These are phyloP conservation scores for Chinchilla lanigera DNA, from an alignment of 2,113 vertebrate genomes.

Conservation along the genomic window DNA sequence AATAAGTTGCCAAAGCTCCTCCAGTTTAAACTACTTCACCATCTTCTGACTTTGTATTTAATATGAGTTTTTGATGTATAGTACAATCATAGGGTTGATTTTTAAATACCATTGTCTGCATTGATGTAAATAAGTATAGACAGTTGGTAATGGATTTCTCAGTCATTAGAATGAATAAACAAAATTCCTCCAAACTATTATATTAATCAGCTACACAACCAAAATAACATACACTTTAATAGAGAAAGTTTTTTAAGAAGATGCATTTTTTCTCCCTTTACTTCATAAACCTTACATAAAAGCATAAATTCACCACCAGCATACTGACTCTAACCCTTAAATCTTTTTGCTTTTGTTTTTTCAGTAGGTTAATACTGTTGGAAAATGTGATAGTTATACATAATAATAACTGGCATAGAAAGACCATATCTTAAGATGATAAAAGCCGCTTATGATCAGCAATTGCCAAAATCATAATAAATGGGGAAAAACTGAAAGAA, in stretches of 20 bases:
- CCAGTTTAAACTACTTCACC: background rate
- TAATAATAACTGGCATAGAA: background rate
- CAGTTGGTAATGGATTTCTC: background rate
- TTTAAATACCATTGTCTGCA: slow-evolving; percentile 16
- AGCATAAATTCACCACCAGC: slow-evolving; percentile 81
- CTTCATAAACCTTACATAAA: slow-evolving; percentile 79
- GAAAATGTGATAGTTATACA: background rate
- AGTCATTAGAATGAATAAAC: slow-evolving; percentile 40
- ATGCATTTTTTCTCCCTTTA: slow-evolving; percentile 52
- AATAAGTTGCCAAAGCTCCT: background rate
- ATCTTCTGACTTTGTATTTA: slow-evolving; percentile 44
- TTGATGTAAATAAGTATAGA: slow-evolving; percentile 28
- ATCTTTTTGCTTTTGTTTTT: slow-evolving; percentile 73
- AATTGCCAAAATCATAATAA: background rate
- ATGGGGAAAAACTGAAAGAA: background rate
- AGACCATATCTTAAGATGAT: background rate
- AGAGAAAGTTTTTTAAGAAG: slow-evolving; percentile 73
- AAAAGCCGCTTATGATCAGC: background rate
- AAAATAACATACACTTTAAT: slow-evolving; percentile 49
- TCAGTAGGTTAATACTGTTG: slow-evolving; percentile 68
- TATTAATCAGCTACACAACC: slow-evolving; percentile 29
- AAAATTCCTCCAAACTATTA: slow-evolving; percentile 57
- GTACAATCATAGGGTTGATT: background rate
- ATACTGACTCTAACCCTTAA: slow-evolving; percentile 83
- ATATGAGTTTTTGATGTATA: slow-evolving; percentile 28